A percentile compares a stretch with the other conserved stretches of the same genome.
Evolutionary conservation across 2,797 vertebrate genomes (phyloP).

Genomic region (Sebastes diploproa): DNA sequence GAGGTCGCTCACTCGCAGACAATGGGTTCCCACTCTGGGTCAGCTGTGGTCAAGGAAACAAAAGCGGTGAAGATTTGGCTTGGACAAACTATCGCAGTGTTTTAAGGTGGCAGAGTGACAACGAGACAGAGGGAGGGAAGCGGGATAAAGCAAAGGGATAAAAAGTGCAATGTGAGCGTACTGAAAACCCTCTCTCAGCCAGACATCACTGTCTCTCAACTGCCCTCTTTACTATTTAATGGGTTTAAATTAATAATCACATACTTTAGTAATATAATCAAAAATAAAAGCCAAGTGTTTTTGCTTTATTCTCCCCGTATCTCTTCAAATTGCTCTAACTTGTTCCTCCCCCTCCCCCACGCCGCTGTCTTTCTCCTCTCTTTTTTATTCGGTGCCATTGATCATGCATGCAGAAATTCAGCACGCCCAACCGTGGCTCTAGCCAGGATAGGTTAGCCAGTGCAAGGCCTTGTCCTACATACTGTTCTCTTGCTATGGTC

Average conservation of each 20-base stretch:
- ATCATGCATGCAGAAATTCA: slow-evolving; percentile 99
- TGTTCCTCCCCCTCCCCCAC: slow-evolving; percentile 64
- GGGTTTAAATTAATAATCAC: not conserved
- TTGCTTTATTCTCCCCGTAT: slow-evolving; percentile 3
- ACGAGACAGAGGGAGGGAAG: slow-evolving; percentile 38
- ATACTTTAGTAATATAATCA: not conserved
- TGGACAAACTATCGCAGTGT: slow-evolving; percentile 57
- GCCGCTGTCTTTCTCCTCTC: slow-evolving; percentile 63
- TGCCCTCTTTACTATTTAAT: not conserved
- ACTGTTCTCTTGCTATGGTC: slow-evolving; percentile 74
- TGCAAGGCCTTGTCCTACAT: slow-evolving; percentile 79
- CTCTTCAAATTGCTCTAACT: slow-evolving; percentile 53
- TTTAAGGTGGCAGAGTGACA: slow-evolving; percentile 55
- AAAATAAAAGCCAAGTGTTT: not conserved
- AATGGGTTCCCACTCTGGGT: slow-evolving; percentile 70
- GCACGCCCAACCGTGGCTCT: slow-evolving; percentile 85
- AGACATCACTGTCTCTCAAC: not conserved
- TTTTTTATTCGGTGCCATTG: slow-evolving; percentile 88
- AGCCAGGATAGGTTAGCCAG: slow-evolving; percentile 86
- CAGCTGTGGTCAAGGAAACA: slow-evolving; percentile 72
- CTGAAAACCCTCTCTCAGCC: slow-evolving; percentile 19
- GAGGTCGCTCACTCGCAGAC: slow-evolving; percentile 54
- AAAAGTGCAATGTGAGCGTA: slow-evolving; percentile 23
- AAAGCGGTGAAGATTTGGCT: slow-evolving; percentile 58
- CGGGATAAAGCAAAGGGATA: not conserved